phyloP scores from a whole-genome alignment of 1,140 invertebrate species.

The Ladona fulva region DNA sequence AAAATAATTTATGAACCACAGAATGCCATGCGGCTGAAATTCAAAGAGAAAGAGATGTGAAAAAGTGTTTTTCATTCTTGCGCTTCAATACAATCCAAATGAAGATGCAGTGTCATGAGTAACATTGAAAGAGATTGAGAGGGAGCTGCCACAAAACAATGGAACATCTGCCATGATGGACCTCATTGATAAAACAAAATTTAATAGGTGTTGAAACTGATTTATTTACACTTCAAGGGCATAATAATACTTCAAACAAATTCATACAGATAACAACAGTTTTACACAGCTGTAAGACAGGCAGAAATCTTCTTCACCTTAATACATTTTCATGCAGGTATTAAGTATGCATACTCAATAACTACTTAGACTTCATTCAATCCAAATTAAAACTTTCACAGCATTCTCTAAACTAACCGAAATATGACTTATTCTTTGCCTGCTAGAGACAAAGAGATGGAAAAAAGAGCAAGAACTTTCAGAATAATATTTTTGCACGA shows the following conservation, averaged over 20 bases:
- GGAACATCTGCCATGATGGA: no score
- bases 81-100: no score
- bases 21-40: no score
- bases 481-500: no score
- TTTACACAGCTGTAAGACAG: constrained; percentile 2
- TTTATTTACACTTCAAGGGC: not conserved
- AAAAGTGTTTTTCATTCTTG: no score
- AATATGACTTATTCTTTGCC: not conserved
- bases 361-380: not conserved
- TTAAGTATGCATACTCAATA: not conserved
- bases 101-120: no score
- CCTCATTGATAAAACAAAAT: not conserved
- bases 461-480: no score
- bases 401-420: not conserved
- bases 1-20: no score
- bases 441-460: not conserved
- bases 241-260: constrained; percentile 1
- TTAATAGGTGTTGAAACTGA: not conserved
- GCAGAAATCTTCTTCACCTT: not conserved
- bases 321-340: constrained; percentile 3
- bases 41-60: no score
- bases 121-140: no score
- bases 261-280: constrained; percentile 9
- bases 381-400: constrained; percentile 3
- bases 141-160: no score